Conservation (phyloP, 2,888 invertebrate genomes). For the Chrysopilus asiliformis region DNA sequence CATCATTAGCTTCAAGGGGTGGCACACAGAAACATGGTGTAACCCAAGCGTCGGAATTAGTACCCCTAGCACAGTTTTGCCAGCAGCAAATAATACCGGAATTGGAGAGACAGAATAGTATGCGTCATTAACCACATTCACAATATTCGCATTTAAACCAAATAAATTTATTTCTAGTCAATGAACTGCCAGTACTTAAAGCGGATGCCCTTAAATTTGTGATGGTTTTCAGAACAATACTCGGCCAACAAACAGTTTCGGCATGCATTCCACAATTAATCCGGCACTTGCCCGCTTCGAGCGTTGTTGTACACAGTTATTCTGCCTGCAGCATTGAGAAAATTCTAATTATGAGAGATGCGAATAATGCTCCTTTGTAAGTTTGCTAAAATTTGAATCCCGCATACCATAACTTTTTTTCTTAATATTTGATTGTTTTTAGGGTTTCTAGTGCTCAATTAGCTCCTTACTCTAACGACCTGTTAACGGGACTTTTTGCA, state of each 20-base stretch:
- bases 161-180: slow-evolving; percentile 43
- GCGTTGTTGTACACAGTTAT: slow-evolving; percentile 87
- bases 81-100: slow-evolving; percentile 77
- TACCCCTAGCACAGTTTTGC: slow-evolving; percentile 82
- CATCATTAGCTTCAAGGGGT: slow-evolving; percentile 83
- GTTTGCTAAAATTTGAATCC: no score
- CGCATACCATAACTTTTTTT: no score
- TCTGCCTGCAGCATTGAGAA: slow-evolving; percentile 87
- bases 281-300: slow-evolving; percentile 58
- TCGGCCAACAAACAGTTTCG: slow-evolving; percentile 65
- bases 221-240: slow-evolving; percentile 86
- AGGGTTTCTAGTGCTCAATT: slow-evolving; percentile 50
- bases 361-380: slow-evolving; percentile 43
- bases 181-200: slow-evolving; percentile 79
- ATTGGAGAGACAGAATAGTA: slow-evolving; percentile 43
- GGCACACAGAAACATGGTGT: slow-evolving; percentile 82
- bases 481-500: slow-evolving; percentile 64
- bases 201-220: slow-evolving; percentile 94
- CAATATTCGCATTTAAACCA: background rate
- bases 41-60: slow-evolving; percentile 79
- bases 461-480: slow-evolving; percentile 49
- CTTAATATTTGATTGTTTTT: no score
- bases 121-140: background rate
- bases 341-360: slow-evolving; percentile 59
- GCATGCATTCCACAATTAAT: slow-evolving; percentile 67